A percentile compares a stretch with the other conserved stretches of the same genome.
Evolutionary conservation across 2,113 vertebrate species (phyloP).

Genomic region (Chroicocephalus ridibundus): DNA sequence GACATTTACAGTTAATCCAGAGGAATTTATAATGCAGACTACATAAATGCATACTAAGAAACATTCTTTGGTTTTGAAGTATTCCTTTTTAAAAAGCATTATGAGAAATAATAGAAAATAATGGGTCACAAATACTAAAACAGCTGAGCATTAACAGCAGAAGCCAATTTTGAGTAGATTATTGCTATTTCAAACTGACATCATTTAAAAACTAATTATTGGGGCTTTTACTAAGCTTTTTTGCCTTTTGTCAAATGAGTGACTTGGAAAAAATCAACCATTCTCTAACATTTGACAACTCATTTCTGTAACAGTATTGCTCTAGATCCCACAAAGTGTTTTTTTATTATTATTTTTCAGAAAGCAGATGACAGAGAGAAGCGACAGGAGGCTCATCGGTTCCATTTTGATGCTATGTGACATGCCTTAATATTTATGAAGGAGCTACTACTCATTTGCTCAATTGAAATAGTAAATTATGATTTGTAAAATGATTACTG

Average conservation of each 20-base stretch:
- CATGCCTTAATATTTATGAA: constrained; percentile 48
- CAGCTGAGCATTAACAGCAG: neutral
- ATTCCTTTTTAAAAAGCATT: neutral
- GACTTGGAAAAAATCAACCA: neutral
- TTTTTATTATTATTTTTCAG: constrained; percentile 77
- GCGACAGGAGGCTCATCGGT: constrained; percentile 96
- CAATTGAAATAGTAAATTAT: constrained; percentile 32
- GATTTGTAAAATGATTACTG: neutral
- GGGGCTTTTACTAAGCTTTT: neutral
- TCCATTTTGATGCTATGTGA: constrained; percentile 99
- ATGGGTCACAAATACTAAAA: constrained; percentile 25
- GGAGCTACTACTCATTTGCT: constrained; percentile 37
- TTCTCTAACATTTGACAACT: neutral
- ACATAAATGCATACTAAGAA: neutral
- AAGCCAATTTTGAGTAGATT: neutral
- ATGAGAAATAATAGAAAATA: constrained; percentile 3
- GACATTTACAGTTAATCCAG: neutral
- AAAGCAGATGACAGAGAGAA: constrained; percentile 99
- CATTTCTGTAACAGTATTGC: neutral
- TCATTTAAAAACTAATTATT: constrained; percentile 26
- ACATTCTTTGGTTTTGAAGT: neutral
- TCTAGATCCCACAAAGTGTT: neutral
- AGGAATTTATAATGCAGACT: neutral
- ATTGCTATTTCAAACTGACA: constrained; percentile 6
- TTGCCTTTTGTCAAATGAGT: constrained; percentile 15